Base-by-base conservation (phyloP, 2,797 vertebrate species). In the Tapera naevia region DNA sequence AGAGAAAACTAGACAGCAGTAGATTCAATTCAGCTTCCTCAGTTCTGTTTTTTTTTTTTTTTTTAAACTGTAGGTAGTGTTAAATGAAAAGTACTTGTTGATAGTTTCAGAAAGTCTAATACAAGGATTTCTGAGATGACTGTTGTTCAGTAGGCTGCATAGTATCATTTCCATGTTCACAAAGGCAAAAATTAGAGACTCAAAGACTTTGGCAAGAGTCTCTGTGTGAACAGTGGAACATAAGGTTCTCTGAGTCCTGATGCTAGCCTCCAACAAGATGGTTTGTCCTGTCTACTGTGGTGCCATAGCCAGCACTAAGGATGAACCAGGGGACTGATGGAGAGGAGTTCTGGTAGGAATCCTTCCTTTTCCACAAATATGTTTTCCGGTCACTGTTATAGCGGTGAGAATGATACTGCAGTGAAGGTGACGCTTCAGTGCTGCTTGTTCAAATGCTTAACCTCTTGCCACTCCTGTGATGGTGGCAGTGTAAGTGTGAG, bases 181-280 rank as follows among this genome's bases (percentile, higher is more conserved):
- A 89, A 21, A 72, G 13, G 33, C 46, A 35, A 51, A 54, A 86
- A 46, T 6, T 37, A 53, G n/a, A 87, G 35, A n/a, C 35, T 4
- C 4, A 48, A 81, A 66, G 60, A 56, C 24, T 69, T 69, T 14
- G 28, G 10, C 50, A 80, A 74, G 27, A 54, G 11, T 58, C 51
- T 76, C 15, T 62, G 1, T 60, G 14, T 37, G 23, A 84, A 58
- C 8, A 17, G 13, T 0, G 2, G 27, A 43, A 9, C 19, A 0
- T 7, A 30, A 74, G 6, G 7, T 58, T 94, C 32, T 83, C 48
- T 33, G 35, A 53, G 46, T 37, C 9, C 15, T 1, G 1, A 9
- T 62, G 8, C 9, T 54, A 39, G 35, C 10, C 45, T 39, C 39
- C 41, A 70, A 33, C 4, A 50, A n/a, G 33, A 64, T 57, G 58